These are phyloP conservation scores for Mormyrus hasselquistii DNA, from an alignment of 2,797 vertebrate genomes.

Conservation along the genomic window DNA sequence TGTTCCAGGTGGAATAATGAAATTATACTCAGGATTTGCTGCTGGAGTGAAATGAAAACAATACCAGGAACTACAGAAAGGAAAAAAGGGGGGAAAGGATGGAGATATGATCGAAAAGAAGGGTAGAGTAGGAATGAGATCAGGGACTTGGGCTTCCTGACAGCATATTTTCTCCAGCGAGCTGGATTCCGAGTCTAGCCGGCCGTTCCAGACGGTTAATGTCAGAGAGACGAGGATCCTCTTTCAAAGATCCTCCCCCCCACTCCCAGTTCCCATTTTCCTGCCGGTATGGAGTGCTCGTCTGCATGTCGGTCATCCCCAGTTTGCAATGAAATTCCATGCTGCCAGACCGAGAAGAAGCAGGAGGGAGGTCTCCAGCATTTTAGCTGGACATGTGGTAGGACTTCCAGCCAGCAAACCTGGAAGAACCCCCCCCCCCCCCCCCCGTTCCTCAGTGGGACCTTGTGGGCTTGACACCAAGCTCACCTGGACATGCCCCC, in stretches of 20 bases:
- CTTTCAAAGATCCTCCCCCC: background rate
- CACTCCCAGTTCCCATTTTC: background rate
- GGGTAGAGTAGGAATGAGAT: background rate
- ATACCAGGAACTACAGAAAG: background rate
- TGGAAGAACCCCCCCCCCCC: background rate
- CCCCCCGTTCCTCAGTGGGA: background rate
- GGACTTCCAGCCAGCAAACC: background rate
- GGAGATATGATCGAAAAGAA: background rate
- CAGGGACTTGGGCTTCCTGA: background rate
- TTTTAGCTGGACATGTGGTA: background rate
- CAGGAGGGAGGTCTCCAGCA: background rate
- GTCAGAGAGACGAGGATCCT: background rate
- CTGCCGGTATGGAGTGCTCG: background rate
- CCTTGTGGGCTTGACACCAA: no score
- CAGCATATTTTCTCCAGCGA: background rate
- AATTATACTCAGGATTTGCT: conserved; percentile 49
- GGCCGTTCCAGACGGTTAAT: background rate
- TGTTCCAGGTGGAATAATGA: conserved; percentile 57
- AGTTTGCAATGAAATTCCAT: background rate
- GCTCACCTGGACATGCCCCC: no score
- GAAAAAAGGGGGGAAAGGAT: background rate
- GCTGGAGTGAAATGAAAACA: background rate
- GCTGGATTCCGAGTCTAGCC: background rate
- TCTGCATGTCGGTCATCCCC: background rate
- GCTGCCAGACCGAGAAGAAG: background rate